Evolutionary conservation across 2,113 vertebrate species (phyloP), one percentile per base, ranked within the genome.

Genomic region (Pipa parva): DNA sequence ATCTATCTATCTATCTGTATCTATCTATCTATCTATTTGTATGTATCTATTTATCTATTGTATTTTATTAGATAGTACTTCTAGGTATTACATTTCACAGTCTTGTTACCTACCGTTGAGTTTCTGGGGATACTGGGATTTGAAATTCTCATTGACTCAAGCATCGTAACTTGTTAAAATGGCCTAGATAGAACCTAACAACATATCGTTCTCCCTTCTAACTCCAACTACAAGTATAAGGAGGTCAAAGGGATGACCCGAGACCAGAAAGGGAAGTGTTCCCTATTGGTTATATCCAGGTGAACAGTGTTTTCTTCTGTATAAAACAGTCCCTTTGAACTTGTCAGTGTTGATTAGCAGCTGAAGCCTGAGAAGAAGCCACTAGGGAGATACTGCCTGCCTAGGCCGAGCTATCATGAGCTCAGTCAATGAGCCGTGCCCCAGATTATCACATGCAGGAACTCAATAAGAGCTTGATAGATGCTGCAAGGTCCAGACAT

Each of bases 381-480:
- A 54, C 50, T 26, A 12, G 25, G 50, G 22, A 54, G 42, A 17
- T n/a, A n/a, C n/a, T n/a, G n/a, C n/a, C n/a, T n/a, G 39, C 39
- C n/a, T 42, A 1, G 12, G 36, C 12, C 12, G 7, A 39, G 7
- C 5, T 39, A 42, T 13, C 39, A 5, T 17, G 6, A 3, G 7
- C 13, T 42, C 39, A 42, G n/a, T 42, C 39, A 42, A 42, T 42
- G 17, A n/a, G 39, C 33, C 33, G 17, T 7, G 39, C 33, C 33
- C 33, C 10, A 7, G 33, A 11, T n/a, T n/a, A n/a, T n/a, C n/a
- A 36, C 33, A 9, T n/a, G 79, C 76, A 55, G 64, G 39, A 36
- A 36, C 33, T 36, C 15, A 36, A 9, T 36, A 3, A 36, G 15
- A 12, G 33, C 33, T n/a, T 42, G 39, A 42, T 42, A 15, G 3